Evolutionary conservation across 2,797 vertebrate species (phyloP).

Genomic region (Anabacerthia variegaticeps): DNA sequence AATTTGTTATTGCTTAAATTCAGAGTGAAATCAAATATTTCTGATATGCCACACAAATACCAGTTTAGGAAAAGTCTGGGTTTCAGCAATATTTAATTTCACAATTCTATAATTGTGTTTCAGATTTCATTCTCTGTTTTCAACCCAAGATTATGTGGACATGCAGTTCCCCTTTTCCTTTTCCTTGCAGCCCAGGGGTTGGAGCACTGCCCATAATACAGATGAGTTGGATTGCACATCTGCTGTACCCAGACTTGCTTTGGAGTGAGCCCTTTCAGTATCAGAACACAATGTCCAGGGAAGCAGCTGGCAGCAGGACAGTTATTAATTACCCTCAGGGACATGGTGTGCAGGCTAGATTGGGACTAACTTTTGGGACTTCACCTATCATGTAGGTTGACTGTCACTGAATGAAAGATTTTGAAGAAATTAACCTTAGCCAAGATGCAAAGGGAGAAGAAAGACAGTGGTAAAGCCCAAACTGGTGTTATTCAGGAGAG

Average conservation of each 20-base stretch:
- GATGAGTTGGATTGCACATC: background rate
- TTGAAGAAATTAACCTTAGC: background rate
- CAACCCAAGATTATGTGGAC: background rate
- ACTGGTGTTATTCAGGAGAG: background rate
- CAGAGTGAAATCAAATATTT: background rate
- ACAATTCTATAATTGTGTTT: background rate
- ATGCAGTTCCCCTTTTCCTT: background rate
- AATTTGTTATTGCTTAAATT: conserved; percentile 10
- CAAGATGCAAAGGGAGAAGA: background rate
- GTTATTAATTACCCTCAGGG: background rate
- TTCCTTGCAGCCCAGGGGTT: accelerated
- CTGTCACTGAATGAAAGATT: background rate
- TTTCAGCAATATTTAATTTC: background rate
- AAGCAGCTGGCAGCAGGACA: background rate
- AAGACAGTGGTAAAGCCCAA: background rate
- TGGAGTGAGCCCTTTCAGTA: accelerated
- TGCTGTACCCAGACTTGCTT: background rate
- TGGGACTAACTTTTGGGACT: background rate
- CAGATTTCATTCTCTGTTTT: background rate
- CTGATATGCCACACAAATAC: background rate
- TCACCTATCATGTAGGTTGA: background rate
- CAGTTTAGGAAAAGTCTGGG: background rate
- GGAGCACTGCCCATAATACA: background rate
- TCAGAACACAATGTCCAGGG: background rate
- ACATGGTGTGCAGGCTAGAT: background rate